These are phyloP conservation scores for Platyscapa corneri DNA, from an alignment of 1,140 invertebrate genomes.

Conservation along the genomic window DNA sequence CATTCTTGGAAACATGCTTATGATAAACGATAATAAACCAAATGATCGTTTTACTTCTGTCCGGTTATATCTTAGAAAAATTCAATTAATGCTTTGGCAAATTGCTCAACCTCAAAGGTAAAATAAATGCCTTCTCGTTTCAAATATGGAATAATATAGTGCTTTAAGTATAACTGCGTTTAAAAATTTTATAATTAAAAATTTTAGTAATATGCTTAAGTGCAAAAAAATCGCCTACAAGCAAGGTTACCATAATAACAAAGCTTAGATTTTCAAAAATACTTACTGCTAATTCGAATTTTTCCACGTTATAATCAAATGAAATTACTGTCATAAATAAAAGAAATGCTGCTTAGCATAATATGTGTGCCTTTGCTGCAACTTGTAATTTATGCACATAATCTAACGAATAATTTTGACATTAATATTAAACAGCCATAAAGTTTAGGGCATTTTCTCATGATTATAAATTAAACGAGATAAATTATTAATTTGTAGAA, in stretches of 20 bases:
- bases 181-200: not conserved
- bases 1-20: constrained; percentile 28
- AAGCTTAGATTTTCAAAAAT: not conserved
- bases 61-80: constrained; percentile 62
- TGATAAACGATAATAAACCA: constrained; percentile 72
- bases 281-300: no score
- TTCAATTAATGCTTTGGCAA: constrained; percentile 69
- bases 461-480: constrained; percentile 1
- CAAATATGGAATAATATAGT: not conserved
- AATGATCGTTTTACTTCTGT: constrained; percentile 58
- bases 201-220: not conserved
- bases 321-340: not conserved
- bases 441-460: constrained; percentile 11
- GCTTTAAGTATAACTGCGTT: constrained; percentile 2
- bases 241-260: not conserved
- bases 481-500: constrained; percentile 37
- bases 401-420: not conserved
- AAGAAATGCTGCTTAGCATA: not conserved
- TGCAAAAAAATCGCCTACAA: not conserved
- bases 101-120: constrained; percentile 69
- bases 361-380: not conserved
- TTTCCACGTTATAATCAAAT: not conserved
- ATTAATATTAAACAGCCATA: constrained; percentile 34
- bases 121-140: constrained; percentile 61
- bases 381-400: not conserved